These are phyloP conservation scores for Notospermus geniculatus DNA, from an alignment of 1,140 invertebrate genomes.

Conservation along the genomic window DNA sequence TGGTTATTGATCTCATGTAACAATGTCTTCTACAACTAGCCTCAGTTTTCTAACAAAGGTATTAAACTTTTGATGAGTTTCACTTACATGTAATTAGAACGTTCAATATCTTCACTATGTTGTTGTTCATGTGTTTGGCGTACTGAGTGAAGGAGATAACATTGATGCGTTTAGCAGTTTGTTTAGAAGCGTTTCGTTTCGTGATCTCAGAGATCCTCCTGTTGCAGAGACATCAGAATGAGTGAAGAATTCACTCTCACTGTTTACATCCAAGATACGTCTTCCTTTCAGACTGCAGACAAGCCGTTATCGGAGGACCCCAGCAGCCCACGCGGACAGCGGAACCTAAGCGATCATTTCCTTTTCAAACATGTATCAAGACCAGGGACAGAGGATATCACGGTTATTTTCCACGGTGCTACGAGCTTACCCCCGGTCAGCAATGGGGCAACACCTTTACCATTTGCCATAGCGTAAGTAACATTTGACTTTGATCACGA, in stretches of 20 bases:
- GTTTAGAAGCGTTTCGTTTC: too few species aligned
- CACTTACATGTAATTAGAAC: too few species aligned
- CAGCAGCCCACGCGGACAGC: slow-evolving; percentile 35
- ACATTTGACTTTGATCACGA: not conserved
- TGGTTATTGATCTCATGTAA: too few species aligned
- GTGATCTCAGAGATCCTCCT: too few species aligned
- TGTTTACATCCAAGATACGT: not conserved
- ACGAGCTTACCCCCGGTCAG: slow-evolving; percentile 33
- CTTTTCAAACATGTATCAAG: slow-evolving; percentile 37
- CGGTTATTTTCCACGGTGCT: slow-evolving; percentile 45
- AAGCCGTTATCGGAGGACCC: slow-evolving; percentile 15
- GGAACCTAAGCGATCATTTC: slow-evolving; percentile 23
- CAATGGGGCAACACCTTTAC: slow-evolving; percentile 28
- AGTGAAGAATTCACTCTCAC: slow-evolving; percentile 4
- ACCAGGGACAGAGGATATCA: slow-evolving; percentile 40
- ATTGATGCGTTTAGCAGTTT: too few species aligned
- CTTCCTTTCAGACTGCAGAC: slow-evolving; percentile 11
- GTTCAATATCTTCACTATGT: too few species aligned
- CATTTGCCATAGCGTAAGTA: slow-evolving; percentile 41
- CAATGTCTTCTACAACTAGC: too few species aligned
- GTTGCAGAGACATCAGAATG: too few species aligned
- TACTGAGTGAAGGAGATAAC: too few species aligned
- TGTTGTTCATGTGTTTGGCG: too few species aligned
- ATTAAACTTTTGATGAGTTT: too few species aligned
- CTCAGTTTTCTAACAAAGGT: too few species aligned